Base-by-base conservation (phyloP, 2,888 invertebrate species). In the Lomographa bimaculata region DNA sequence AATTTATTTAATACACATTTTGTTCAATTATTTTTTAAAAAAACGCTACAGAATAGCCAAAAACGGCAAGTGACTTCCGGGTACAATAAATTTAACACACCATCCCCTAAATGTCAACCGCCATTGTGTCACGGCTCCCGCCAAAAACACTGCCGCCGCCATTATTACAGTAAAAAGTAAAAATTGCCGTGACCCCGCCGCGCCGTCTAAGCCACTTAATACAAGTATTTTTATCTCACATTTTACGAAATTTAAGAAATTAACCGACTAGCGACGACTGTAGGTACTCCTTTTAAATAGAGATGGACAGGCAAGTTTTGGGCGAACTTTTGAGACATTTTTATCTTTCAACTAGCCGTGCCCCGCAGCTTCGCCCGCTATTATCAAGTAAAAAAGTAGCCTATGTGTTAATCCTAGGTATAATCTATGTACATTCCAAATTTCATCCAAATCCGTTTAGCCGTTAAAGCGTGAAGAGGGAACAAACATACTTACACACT, bases 171-270 rank as follows among this genome's bases (percentile, higher is more conserved):
- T 37, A 42, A 42, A 54, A 50, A 61, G 54, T 59, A 61, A 60
- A 55, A 62, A 63, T 57, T 57, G 61, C 58, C 47, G 53, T 44
- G 26, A 10, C 32, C 24, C 32, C 36, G 16, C n/a, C n/a, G n/a
- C n/a, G 37, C 42, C 32, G 50, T 50, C 33, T 46, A 40, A 24
- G 52, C 51, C 54, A 64, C 59, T 60, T 62, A 61, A 57, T 46
- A 54, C 53, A 56, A 59, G 57, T 50, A 55, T 44, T 62, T 66
- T 64, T 65, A 63, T 65, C 62, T 63, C 52, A 48, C 59, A 63
- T 71, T 75, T 71, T 63, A 58, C 50, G 63, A 65, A 73, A 70
- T 62, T 60, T 59, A 59, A 57, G 60, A n/a, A n/a, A n/a, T n/a
- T n/a, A n/a, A n/a, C 51, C 59, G 58, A 60, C 62, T 57, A 57